These are phyloP conservation scores for Lordiphosa collinella DNA, from an alignment of 1,140 invertebrate species.

Conservation along the genomic window DNA sequence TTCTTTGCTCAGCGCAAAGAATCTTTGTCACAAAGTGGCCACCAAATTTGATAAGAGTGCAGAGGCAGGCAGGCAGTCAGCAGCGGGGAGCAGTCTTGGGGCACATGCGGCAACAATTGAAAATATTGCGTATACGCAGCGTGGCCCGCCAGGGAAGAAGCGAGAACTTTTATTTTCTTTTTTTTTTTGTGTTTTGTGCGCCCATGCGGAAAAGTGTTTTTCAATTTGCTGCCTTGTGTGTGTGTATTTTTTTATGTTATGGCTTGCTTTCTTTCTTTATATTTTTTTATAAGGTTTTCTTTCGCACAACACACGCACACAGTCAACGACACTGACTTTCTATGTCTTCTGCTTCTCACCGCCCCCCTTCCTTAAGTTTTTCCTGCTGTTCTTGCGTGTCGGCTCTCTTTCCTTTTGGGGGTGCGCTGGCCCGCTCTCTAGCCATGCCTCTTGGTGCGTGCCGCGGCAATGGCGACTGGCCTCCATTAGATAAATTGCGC, in stretches of 20 bases:
- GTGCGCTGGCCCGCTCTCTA: neutral
- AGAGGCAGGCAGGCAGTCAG: neutral
- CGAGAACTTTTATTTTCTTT: conserved; percentile 4
- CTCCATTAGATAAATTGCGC: conserved; percentile 19
- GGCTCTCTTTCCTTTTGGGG: neutral
- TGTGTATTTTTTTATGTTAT: conserved; percentile 13
- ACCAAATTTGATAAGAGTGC: neutral
- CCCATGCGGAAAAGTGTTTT: conserved; percentile 21
- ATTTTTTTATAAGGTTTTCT: conserved; percentile 4
- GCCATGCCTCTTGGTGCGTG: neutral
- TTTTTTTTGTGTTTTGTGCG: conserved; percentile 9
- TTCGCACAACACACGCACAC: neutral
- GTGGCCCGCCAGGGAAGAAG: neutral
- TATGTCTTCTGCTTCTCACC: conserved; percentile 9
- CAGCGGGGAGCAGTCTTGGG: neutral
- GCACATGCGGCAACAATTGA: conserved; percentile 6
- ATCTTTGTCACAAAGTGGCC: conserved; percentile 10
- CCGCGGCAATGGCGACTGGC: conserved; percentile 8
- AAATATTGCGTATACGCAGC: conserved; percentile 15
- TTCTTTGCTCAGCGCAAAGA: neutral
- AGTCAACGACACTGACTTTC: conserved; percentile 5
- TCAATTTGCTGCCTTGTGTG: conserved; percentile 21
- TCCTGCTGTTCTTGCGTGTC: neutral
- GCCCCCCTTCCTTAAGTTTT: neutral
- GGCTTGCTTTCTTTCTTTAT: conserved; percentile 7